Evolutionary conservation across 2,888 invertebrate genomes (phyloP), one percentile per base, ranked within the genome.

Genomic region (Bembecia ichneumoniformis): DNA sequence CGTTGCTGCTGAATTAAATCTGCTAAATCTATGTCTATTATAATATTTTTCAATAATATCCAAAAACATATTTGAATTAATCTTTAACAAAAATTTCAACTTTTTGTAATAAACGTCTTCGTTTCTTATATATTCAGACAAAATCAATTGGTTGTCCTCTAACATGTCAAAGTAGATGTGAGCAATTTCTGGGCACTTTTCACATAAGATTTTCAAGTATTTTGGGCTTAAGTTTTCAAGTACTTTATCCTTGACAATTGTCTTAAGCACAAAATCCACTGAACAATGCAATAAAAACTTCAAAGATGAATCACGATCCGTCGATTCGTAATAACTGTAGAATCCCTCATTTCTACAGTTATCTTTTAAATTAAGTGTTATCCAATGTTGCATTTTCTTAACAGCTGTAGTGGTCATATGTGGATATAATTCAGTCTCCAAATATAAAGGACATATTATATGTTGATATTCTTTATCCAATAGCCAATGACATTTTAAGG

Each of bases 401-500:
- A 64, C 63, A n/a, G 80, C 81, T 43, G 71, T 69, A 40, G 56
- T 60, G 5, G 61, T 57, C 82, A 83, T 82, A 35, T 68, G 53
- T 2, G 76, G 77, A 48, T 71, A 82, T 4, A 82, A 54, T 1
- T 54, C 51, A 1, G 56, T 47, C 59, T 82, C 79, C 28, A 83
- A 63, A 57, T 74, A 58, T n/a, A 50, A 51, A 10, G 82, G 75
- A 48, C 74, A 74, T 2, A 82, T 64, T 3, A 80, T 62, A 5
- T 71, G 52, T 14, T 51, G 49, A 49, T 71, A 62, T 35, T 66
- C 50, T 13, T 52, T 34, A 13, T 74, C 65, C 28, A 75, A 40
- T 1, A 83, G 59, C 82, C 82, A 82, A 13, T 51, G 56, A 28
- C 68, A 59, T 57, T 76, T 77, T 1, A 83, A 56, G 0, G 77